phyloP scores from a whole-genome alignment of 30 jellyfish, hydroid and myxozoan genomes.

The Aurelia aurita region DNA sequence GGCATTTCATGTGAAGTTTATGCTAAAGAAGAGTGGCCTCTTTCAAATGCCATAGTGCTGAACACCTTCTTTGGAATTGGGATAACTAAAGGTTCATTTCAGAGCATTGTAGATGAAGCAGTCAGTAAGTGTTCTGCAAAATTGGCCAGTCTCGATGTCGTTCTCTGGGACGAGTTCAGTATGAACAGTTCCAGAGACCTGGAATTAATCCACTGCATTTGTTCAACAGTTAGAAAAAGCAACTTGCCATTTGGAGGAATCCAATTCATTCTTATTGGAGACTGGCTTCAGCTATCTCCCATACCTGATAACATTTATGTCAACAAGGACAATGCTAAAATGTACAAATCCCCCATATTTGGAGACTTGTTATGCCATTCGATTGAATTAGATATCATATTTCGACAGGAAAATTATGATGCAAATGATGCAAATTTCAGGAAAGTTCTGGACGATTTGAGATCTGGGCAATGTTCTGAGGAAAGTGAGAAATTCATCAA shows the following conservation, averaged over 20 bases:
- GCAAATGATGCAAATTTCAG: background rate
- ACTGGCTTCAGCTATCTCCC: slow-evolving; percentile 4
- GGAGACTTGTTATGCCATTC: background rate
- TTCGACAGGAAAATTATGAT: background rate
- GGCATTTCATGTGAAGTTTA: too few relatives aligned
- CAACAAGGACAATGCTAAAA: background rate
- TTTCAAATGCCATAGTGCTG: too few relatives aligned
- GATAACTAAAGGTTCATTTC: too few relatives aligned
- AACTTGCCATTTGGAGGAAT: too few relatives aligned
- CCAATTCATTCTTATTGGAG: too few relatives aligned
- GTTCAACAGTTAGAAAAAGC: background rate
- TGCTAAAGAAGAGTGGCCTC: too few relatives aligned
- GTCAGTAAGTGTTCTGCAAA: too few relatives aligned
- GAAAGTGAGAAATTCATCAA: background rate
- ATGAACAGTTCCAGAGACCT: background rate
- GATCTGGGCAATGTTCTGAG: slow-evolving; percentile 1
- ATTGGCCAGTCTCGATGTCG: too few relatives aligned
- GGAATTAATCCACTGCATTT: slow-evolving; percentile 2
- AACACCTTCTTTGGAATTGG: too few relatives aligned
- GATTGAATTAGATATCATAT: background rate
- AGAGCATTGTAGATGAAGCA: too few relatives aligned
- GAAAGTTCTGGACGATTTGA: slow-evolving; percentile 5
- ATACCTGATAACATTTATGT: background rate
- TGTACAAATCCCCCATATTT: slow-evolving; percentile 11
- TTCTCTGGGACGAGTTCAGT: too few relatives aligned